Percentiles rank a stretch among this genome's conserved stretches.
Conservation (phyloP, 2,888 invertebrate genomes). For the Volucella zonaria region DNA sequence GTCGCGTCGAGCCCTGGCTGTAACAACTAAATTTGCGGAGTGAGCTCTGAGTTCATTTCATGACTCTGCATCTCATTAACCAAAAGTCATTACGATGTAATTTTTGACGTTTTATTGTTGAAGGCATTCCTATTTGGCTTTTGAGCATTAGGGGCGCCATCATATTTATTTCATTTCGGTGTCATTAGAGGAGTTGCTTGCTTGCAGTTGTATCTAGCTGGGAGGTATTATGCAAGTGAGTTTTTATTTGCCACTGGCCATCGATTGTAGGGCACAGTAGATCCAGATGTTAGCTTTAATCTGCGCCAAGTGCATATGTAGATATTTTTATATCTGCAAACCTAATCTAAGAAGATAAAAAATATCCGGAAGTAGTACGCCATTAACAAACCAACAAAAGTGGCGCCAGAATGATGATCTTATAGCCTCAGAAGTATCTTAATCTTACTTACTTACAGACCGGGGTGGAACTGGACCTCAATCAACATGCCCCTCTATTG, state of each 20-base stretch:
- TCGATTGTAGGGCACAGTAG: neutral
- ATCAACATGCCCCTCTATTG: too few relatives aligned
- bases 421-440: too few relatives aligned
- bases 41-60: slow-evolving; percentile 40
- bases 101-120: slow-evolving; percentile 46
- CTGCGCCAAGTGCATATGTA: too few relatives aligned
- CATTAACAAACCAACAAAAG: too few relatives aligned
- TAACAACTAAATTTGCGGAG: slow-evolving; percentile 42
- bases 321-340: too few relatives aligned
- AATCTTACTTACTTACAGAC: too few relatives aligned
- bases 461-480: too few relatives aligned
- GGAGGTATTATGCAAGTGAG: slow-evolving; percentile 14
- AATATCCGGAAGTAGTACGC: too few relatives aligned
- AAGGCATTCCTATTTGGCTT: neutral
- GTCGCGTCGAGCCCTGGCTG: slow-evolving; percentile 30
- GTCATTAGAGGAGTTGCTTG: slow-evolving; percentile 14
- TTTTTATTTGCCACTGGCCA: neutral
- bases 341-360: too few relatives aligned
- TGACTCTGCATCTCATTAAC: slow-evolving; percentile 64
- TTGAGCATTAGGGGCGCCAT: slow-evolving; percentile 1
- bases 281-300: too few relatives aligned
- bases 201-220: neutral
- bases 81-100: slow-evolving; percentile 36
- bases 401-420: too few relatives aligned
- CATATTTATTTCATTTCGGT: slow-evolving; percentile 20